Conservation (phyloP, 37 sponge, comb jelly and placozoan genomes). For the Lycopodina hypogea region DNA sequence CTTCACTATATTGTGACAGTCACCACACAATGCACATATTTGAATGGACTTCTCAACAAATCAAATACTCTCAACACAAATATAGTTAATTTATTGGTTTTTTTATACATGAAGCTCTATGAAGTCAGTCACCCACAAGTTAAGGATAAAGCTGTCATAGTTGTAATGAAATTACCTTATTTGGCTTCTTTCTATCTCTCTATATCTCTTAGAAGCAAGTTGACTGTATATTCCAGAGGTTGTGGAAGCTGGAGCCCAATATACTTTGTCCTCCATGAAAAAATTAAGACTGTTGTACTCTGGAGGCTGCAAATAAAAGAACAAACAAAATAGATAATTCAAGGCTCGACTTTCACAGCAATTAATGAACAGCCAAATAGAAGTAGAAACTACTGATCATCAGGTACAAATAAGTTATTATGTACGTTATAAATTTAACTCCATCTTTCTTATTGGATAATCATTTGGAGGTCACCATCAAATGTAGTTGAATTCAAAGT, state of each 20-base stretch:
- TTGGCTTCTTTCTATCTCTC: constrained; percentile 34
- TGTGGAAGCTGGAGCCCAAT: constrained; percentile 58
- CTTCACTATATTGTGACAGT: too few relatives aligned
- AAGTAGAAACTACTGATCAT: not conserved
- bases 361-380: not conserved
- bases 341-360: not conserved
- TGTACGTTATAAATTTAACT: not conserved
- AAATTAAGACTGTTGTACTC: constrained; percentile 27
- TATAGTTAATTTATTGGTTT: too few relatives aligned
- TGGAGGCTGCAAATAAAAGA: not conserved
- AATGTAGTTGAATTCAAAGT: too few relatives aligned
- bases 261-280: constrained; percentile 36
- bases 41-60: too few relatives aligned
- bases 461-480: too few relatives aligned
- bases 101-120: too few relatives aligned
- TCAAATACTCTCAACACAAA: too few relatives aligned
- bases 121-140: too few relatives aligned
- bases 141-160: too few relatives aligned
- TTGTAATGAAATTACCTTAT: constrained; percentile 14
- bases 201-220: constrained; percentile 44
- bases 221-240: constrained; percentile 43
- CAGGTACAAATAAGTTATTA: not conserved
- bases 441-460: too few relatives aligned
- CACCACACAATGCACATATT: too few relatives aligned
- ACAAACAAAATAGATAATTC: not conserved